These are phyloP conservation scores for Sitophilus oryzae DNA, from an alignment of 1,140 invertebrate species.

Conservation along the genomic window DNA sequence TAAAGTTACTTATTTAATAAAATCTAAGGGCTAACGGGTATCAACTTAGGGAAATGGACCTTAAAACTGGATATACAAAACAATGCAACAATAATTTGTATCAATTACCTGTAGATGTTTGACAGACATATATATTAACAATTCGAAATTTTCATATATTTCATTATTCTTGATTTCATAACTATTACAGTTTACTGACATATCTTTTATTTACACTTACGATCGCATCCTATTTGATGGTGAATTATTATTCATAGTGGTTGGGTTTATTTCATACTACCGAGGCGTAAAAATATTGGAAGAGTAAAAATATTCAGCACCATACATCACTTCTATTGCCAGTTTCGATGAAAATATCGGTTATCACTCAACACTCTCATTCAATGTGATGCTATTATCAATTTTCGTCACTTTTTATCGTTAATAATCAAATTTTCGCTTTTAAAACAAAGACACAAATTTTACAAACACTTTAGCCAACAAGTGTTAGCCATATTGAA, in stretches of 20 bases:
- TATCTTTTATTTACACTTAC: not conserved
- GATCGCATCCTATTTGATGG: not conserved
- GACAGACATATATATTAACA: not conserved
- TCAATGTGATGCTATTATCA: slow-evolving; percentile 12
- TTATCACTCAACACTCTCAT: slow-evolving; percentile 19
- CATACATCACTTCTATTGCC: not conserved
- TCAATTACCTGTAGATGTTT: not conserved
- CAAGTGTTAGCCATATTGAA: slow-evolving; percentile 41
- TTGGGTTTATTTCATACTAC: not conserved
- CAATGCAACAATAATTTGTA: not conserved
- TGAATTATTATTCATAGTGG: not conserved
- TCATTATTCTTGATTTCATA: no score
- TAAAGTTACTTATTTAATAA: not conserved
- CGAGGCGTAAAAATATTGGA: not conserved
- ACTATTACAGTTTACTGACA: not conserved
- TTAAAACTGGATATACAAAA: not conserved
- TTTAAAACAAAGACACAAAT: slow-evolving; percentile 22
- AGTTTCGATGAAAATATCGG: not conserved
- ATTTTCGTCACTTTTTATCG: not conserved
- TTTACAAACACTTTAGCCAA: slow-evolving; percentile 31
- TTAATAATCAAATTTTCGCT: slow-evolving; percentile 22
- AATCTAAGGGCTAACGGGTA: not conserved
- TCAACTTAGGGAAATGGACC: not conserved
- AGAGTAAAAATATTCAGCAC: slow-evolving; percentile 4
- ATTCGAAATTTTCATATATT: not conserved